Base-by-base conservation (phyloP, 2,888 invertebrate species). In the Drosophila longiperda region DNA sequence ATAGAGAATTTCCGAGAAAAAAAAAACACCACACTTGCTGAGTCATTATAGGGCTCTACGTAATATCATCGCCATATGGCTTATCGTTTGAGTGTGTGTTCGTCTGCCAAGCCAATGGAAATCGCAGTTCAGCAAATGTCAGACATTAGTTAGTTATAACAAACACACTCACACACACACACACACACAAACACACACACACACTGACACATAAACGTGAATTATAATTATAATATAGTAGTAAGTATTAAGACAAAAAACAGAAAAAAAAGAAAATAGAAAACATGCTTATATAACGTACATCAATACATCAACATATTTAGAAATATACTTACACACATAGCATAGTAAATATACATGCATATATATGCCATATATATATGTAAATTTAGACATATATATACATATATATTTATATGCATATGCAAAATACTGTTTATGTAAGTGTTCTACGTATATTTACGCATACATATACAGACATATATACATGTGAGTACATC, bases 261-360 rank as follows among this genome's bases (percentile, higher is more conserved):
- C n/a, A n/a, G n/a, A n/a, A 20, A 26, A 9, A 36, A 17, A 48
- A 17, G 12, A 57, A 40, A 15, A 50, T 50, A 33, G 29, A 62
- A 23, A 49, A 66, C 57, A 64, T 78, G 74, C 66, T 72, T 84
- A 72, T 72, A 74, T 67, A 61, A 68, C 55, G 36, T 74, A 59
- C 65, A 75, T 63, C 63, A 32, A 69, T 49, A 62, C 50, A 73
- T 61, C 33, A 53, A 53, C 52, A 52, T 52, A 49, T 53, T 57
- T 61, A 58, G 33, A 59, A 45, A 62, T 53, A 70, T 63, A 42
- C 33, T 53, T 58, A 71, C 55, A 59, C 38, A 76, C 34, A 52
- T 53, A 70, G 42, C 54, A 26, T 54, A 54, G 20, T 36, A 36
- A 36, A 63, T 48, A 55, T 29, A 55, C 38, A 55, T 55, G 55